Evolutionary conservation across 2,888 invertebrate species (phyloP), one percentile per base, ranked within the genome.

Genomic region (Elmis aenea): DNA sequence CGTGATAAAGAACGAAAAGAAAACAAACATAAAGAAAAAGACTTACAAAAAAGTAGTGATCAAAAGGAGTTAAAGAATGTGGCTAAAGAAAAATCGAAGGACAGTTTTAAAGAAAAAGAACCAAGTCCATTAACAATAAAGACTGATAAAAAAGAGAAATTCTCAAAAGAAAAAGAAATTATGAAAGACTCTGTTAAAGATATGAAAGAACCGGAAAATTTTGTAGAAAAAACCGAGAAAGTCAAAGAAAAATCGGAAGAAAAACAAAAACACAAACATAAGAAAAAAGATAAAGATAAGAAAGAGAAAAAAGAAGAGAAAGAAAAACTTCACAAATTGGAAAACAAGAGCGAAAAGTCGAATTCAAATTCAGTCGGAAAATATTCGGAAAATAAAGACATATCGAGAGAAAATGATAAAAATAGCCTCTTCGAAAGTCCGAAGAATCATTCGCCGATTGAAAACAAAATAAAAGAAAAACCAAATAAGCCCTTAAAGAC

Each of bases 1-100:
- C 78, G 79, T 57, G 76, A 78, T 35, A 77, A 76, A 59, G 82
- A 81, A 32, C 73, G 77, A 43, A 63, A 61, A 51, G 58, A 61
- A 50, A 59, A 58, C 23, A 66, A 65, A 46, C 57, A 59, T 38
- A 58, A 57, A 30, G 59, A 62, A 26, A 58, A 59, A 29, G 62
- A 62, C 11, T 26, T 44, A 16, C 51, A 54, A 9, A 55, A 53
- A 39, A 54, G 52, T 33, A 52, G 50, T 35, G 50, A 55, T 38
- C 46, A 45, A 36, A 52, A 56, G 38, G 37, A 38, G 22, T 44
- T 48, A 30, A 50, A 40, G 36, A 48, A 36, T 44, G 43, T 41
- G 39, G 50, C 36, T 29, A 45, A 48, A 40, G 35, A 48, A 8
- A 67, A 66, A 37, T 62, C 61, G 3, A 75, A 56, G 47, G 48